Base-by-base conservation (phyloP, 2,797 vertebrate species). In the Neosalanx taihuensis region DNA sequence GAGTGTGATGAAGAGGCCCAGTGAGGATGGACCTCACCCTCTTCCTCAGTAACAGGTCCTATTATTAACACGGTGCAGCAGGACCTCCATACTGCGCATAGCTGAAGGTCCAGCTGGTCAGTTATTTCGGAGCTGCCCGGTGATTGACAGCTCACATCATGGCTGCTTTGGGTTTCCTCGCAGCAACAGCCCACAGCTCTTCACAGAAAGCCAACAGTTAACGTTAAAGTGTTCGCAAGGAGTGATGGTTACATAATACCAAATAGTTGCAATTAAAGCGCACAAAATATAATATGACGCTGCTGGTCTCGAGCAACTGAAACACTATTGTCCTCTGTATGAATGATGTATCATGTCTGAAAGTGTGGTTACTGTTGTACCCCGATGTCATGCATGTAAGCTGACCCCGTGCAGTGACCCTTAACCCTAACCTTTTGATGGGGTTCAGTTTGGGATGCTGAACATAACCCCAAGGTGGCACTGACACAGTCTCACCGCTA, bases 1-100 rank as follows among this genome's bases (percentile, higher is more conserved):
- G 89, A 89, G 82, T 84, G 87, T 79, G 91, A 93, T 93, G 87
- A 91, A 89, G 83, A 79, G 89, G 91, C 88, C 95, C 95, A 95
- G 95, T 94, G 89, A 93, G 93, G 85, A 91, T 76, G 72, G 86
- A 26, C 75, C 88, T 76, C 82, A 85, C 92, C 88, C 91, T 84
- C 86, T 80, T 84, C 91, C 91, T 77, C 83, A 78, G 79, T 83
- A 84, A 84, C 41, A 83, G 77, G 77, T 76, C 76, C 88, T 91
- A 91, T 90, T 91, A 90, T 92, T 92, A 91, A 87, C 87, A 73
- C 83, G 74, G 84, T 72, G 46, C 79, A 69, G 76, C 80, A 41
- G 83, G 84, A 82, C 83, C 74, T 79, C 76, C 77, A 79, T 80
- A 76, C 81, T 79, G 76, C 17, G 59, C 88, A 84, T 84, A 85